Evolutionary conservation across 2,888 invertebrate species (phyloP), one percentile per base, ranked within the genome.

Genomic region (Lithosia quadra): DNA sequence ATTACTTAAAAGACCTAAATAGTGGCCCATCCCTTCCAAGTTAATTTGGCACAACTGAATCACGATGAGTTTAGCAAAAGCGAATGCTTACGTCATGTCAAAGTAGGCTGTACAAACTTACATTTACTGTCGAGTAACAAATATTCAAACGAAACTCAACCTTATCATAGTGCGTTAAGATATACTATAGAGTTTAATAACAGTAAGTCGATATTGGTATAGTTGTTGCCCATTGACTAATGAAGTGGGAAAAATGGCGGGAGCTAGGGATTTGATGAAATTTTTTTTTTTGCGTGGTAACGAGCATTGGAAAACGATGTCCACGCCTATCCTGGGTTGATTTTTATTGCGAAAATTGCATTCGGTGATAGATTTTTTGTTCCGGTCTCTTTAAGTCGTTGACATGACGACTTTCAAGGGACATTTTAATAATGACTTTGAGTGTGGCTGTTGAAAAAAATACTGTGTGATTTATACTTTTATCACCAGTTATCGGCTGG

Each of bases 211-310:
- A 67, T 55, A 39, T 72, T 70, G 68, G 68, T 70, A 67, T 58
- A 21, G 13, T 67, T 67, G 76, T 76, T 68, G 65, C 59, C 71
- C 57, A 79, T 77, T 70, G 69, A 75, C 70, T 80, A 80, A 80
- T 80, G 80, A 78, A 80, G 78, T 75, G 74, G 71, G 49, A 68
- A 73, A 78, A 79, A 79, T 70, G 70, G 72, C 69, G 76, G 67
- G 33, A 63, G 28, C 63, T 56, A 61, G 59, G 63, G 70, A 67
- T 64, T 71, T 62, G 68, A 68, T 71, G 72, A 73, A 79, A 57
- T 77, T 73, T 28, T 28, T n/a, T 36, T 73, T 75, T 71, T 71
- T 43, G 33, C 39, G 61, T 13, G 22, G 55, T 78, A 80, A 80
- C 79, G 73, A 79, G 74, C 72, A 56, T 56, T 69, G 69, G 74